Evolutionary conservation across 2,113 vertebrate species (phyloP), one percentile per base, ranked within the genome.

Genomic region (Camelus dromedarius): DNA sequence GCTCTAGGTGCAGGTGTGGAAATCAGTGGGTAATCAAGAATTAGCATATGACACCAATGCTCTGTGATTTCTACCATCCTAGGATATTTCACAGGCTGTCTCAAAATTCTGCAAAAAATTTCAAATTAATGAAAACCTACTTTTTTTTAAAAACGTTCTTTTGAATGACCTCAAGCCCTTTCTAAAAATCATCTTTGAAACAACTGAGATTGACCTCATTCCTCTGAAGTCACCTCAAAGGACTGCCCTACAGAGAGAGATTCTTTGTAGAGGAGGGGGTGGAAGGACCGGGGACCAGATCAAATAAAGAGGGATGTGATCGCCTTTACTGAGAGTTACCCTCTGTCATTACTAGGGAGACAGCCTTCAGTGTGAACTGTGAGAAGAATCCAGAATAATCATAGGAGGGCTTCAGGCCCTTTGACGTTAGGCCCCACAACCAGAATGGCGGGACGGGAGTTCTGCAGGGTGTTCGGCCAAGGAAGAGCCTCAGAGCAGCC

Each of bases 71-170:
- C 54, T 24, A 9, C 32, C 20, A 16, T 69, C 52, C 50, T 67
- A 35, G 28, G 30, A 35, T 67, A 72, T 66, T 84, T 90, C 46
- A 89, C n/a, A 56, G 50, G 38, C 42, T 32, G 13, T 26, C 62
- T 11, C 42, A 56, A 38, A 79, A 79, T 92, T 90, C 76, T 70
- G 50, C 80, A 86, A 69, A 64, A 80, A 88, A 83, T 42, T 89
- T 86, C 50, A 94, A 70, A 75, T 77, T 85, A 69, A 67, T 35
- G n/a, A 67, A 75, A 30, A 46, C 26, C 58, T 89, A 8, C 20
- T 79, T 92, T 87, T 76, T 54, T 19, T 54, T 19, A 20, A 30
- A 93, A 42, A 81, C n/a, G 6, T 42, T 62, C 54, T 46, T 76
- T 93, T 60, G 66, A 92, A 87, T 12, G 19, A n/a, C 35, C 11